These are phyloP conservation scores for Loripinus fragilis DNA, from an alignment of 2,888 invertebrate species.

Conservation along the genomic window DNA sequence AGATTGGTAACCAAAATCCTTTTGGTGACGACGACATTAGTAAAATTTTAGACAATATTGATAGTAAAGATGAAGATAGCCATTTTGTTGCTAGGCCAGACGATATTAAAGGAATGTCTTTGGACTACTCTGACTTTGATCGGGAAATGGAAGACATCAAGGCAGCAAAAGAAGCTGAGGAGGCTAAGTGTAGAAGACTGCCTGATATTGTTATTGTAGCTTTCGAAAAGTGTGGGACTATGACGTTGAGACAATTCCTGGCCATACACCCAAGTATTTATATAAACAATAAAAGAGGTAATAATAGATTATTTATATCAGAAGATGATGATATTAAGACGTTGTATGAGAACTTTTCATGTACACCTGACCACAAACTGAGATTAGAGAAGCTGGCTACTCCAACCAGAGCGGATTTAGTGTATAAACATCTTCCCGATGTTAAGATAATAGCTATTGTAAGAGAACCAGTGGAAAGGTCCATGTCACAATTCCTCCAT, in stretches of 20 bases:
- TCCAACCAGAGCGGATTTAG: not conserved
- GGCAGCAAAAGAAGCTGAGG: not conserved
- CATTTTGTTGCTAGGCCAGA: too few relatives aligned
- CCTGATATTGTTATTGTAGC: not conserved
- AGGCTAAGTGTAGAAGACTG: not conserved
- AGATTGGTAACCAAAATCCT: too few relatives aligned
- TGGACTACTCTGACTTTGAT: too few relatives aligned
- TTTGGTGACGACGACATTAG: too few relatives aligned
- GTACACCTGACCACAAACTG: not conserved
- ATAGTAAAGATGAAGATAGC: too few relatives aligned
- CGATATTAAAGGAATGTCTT: too few relatives aligned
- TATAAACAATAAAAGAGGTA: not conserved
- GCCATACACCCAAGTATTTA: not conserved
- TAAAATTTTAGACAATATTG: too few relatives aligned
- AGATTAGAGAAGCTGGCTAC: not conserved
- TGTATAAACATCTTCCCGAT: not conserved
- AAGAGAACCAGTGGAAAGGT: not conserved
- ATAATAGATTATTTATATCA: not conserved
- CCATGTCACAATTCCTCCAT: not conserved
- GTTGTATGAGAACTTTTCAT: not conserved
- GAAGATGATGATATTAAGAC: not conserved
- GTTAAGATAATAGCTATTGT: conserved; percentile 1
- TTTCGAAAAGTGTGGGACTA: conserved; percentile 10
- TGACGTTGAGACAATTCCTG: not conserved
- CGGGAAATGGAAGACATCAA: not conserved